A percentile compares a stretch with the other conserved stretches of the same genome.
These are phyloP conservation scores for Phoenicopterus ruber DNA, from an alignment of 2,113 vertebrate species.

Conservation along the genomic window DNA sequence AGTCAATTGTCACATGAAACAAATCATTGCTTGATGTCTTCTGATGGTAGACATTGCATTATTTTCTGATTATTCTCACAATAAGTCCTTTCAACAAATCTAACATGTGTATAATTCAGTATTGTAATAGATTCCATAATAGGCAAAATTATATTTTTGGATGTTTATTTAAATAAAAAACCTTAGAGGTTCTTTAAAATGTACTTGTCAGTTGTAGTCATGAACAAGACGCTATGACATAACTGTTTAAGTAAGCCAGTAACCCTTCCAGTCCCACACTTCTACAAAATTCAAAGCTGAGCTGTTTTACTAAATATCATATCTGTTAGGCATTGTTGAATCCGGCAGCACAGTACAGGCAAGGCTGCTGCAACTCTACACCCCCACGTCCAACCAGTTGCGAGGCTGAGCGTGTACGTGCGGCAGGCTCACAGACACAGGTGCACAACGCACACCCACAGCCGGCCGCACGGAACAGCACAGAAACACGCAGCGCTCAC, in stretches of 20 bases:
- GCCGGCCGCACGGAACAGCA: neutral
- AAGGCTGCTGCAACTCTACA: neutral
- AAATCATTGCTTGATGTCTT: neutral
- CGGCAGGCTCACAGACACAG: neutral
- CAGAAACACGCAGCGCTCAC: neutral
- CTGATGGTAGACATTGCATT: neutral
- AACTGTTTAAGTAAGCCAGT: neutral
- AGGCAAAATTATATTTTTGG: neutral
- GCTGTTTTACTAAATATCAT: neutral
- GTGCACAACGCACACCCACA: neutral
- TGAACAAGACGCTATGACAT: neutral
- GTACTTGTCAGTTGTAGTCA: no score
- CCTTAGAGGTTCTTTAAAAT: no score
- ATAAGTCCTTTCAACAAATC: neutral
- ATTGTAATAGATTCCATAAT: neutral
- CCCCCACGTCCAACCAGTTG: rapidly evolving
- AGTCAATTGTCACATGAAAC: neutral
- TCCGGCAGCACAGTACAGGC: neutral
- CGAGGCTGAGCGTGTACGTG: rapidly evolving
- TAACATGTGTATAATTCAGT: neutral
- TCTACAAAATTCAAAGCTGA: neutral
- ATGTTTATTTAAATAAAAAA: neutral
- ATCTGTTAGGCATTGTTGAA: neutral
- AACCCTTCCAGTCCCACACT: neutral
- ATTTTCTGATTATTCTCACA: neutral